Evolutionary conservation across 2,888 invertebrate genomes (phyloP), one percentile per base, ranked within the genome.

Genomic region (Deladenus siricidicola): DNA sequence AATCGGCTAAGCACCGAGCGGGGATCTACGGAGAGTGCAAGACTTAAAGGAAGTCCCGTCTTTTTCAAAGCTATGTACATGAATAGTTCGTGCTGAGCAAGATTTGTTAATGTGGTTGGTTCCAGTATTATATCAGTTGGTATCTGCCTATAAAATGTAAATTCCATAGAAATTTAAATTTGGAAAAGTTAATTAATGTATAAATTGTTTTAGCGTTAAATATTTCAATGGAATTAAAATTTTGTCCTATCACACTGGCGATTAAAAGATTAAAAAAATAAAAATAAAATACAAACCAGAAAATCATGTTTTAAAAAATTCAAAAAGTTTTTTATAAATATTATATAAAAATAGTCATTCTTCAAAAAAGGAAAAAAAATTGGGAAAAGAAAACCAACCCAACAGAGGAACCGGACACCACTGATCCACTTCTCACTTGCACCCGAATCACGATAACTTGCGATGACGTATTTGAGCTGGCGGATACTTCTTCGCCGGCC

Each of bases 371-470:
- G 3, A 49, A 49, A 21, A 4, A 21, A 10, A 8, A 17, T 50
- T n/a, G 21, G 2, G 6, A n/a, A 50, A 50, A 23, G 1, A 17
- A 24, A 23, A 24, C 28, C 2, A 2, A 21, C 50, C 50, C 30
- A 28, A 19, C 26, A 28, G 17, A 21, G 2, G 50, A 50, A 29
- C 50, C 50, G 26, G 50, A 21, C n/a, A 50, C 50, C 8, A 50
- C 50, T 17, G 50, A 50, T 21, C 50, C 50, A 26, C 50, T 50
- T 21, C 50, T 21, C 21, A 50, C 26, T 26, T 50, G 50, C 24
- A 50, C 28, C 4, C 50, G 50, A 23, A 50, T 50, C 4, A 50
- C 50, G 19, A 50, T 26, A 19, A 50, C 19, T 50, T 21, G 21
- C 8, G 26, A 50, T 34, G 39, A 6, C 8, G 39, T 34, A 21